Conservation (phyloP, 2,797 vertebrate genomes). For the Heteromormyrus szaboi region DNA sequence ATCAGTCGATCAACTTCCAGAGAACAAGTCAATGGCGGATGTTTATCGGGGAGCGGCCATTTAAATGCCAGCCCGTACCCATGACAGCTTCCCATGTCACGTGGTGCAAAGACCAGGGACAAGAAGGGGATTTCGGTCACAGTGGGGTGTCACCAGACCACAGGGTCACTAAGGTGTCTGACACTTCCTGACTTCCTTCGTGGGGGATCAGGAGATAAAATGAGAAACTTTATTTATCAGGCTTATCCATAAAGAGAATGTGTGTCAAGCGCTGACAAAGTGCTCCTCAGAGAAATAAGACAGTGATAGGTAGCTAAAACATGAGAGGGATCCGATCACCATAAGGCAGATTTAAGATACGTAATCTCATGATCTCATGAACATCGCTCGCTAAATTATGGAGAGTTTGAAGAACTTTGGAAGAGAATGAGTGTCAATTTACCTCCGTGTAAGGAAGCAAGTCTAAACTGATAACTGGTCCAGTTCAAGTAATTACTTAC, state of each 20-base stretch:
- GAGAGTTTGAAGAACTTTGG: not conserved
- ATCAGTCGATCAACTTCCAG: conserved; percentile 69
- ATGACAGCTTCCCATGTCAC: not conserved
- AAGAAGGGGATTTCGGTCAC: conserved; percentile 13
- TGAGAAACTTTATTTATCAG: not conserved
- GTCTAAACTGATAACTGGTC: not conserved
- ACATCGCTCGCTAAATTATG: not conserved
- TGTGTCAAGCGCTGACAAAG: not conserved
- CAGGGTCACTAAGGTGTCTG: not conserved
- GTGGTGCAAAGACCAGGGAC: not conserved
- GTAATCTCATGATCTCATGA: not conserved
- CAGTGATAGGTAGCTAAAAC: not conserved
- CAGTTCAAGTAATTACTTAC: not conserved
- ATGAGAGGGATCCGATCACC: not conserved
- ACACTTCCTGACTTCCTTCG: not conserved
- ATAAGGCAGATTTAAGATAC: not conserved
- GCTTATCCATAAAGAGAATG: not conserved
- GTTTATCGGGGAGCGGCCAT: conserved; percentile 56
- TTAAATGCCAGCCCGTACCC: conserved; percentile 37
- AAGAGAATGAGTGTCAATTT: not conserved
- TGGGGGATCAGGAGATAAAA: not conserved
- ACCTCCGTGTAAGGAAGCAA: not conserved
- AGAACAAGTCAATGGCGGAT: conserved; percentile 68
- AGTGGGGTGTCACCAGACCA: not conserved
- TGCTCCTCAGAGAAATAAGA: not conserved